These are phyloP conservation scores for Nannoperca obscura DNA, from an alignment of 2,797 vertebrate genomes.

Conservation along the genomic window DNA sequence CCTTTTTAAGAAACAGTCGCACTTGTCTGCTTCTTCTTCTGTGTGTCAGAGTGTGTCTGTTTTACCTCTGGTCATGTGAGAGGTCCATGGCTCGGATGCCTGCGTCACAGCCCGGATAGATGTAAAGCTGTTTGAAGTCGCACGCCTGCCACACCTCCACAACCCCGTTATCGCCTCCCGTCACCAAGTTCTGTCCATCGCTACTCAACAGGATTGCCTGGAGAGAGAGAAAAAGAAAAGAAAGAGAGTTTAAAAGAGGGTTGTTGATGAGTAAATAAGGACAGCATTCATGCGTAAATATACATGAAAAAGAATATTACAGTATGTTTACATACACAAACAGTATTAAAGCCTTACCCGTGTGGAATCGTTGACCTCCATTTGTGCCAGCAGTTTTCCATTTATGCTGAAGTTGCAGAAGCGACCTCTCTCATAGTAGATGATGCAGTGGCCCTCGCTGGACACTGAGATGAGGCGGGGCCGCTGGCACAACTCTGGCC, in stretches of 20 bases:
- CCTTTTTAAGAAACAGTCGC: too few species aligned
- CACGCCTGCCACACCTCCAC: slow-evolving; percentile 99
- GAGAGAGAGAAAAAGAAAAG: neutral
- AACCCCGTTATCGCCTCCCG: slow-evolving; percentile 96
- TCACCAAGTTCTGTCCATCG: slow-evolving; percentile 98
- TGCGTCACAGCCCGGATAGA: slow-evolving; percentile 98
- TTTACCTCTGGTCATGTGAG: slow-evolving; percentile 98
- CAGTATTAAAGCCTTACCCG: slow-evolving; percentile 83
- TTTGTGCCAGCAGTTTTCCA: slow-evolving; percentile 97
- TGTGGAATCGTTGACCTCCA: slow-evolving; percentile 98
- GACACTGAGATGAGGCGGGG: slow-evolving; percentile 95
- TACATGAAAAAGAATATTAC: neutral
- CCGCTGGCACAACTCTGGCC: slow-evolving; percentile 91
- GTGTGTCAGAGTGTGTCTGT: neutral
- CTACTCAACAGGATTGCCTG: slow-evolving; percentile 98
- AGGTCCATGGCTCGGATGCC: slow-evolving; percentile 99
- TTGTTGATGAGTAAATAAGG: neutral
- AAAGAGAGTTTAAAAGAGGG: neutral
- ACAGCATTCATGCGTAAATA: neutral
- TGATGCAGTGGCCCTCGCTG: slow-evolving; percentile 97
- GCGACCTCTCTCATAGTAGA: slow-evolving; percentile 96
- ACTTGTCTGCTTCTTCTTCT: neutral
- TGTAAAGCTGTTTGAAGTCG: slow-evolving; percentile 99
- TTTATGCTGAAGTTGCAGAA: slow-evolving; percentile 99
- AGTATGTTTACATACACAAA: slow-evolving; percentile 1